phyloP scores from a whole-genome alignment of 2,113 vertebrate species.

The Poecilia latipinna region DNA sequence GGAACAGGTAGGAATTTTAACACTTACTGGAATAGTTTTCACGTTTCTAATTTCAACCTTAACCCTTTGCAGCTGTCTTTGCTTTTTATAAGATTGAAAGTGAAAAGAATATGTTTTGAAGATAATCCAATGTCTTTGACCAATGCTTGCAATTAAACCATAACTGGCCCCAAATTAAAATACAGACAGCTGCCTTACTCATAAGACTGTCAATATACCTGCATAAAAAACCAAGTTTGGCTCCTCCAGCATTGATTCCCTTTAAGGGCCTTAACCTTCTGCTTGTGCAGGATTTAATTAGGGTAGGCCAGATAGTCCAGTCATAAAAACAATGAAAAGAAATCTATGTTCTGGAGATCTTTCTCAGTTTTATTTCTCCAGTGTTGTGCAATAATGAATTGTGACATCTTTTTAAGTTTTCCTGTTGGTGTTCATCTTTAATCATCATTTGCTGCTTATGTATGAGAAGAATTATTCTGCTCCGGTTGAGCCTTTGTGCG shows the following conservation, averaged over 20 bases:
- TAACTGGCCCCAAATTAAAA: slow-evolving; percentile 59
- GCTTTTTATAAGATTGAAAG: slow-evolving; percentile 15
- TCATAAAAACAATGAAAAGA: slow-evolving; percentile 41
- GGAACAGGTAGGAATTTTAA: slow-evolving; percentile 75
- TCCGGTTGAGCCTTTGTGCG: slow-evolving; percentile 39
- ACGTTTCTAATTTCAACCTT: not conserved
- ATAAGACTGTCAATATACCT: slow-evolving; percentile 22
- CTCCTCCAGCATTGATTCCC: slow-evolving; percentile 36
- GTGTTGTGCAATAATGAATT: too few relatives aligned
- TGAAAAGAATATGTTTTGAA: slow-evolving; percentile 20
- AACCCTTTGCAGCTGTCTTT: not conserved
- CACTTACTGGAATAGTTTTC: not conserved
- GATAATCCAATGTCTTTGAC: slow-evolving; percentile 48
- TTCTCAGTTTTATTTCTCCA: too few relatives aligned
- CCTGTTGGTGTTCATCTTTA: not conserved
- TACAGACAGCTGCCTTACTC: slow-evolving; percentile 38
- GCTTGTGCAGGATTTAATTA: slow-evolving; percentile 37
- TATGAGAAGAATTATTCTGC: slow-evolving; percentile 32
- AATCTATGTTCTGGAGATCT: slow-evolving; percentile 21
- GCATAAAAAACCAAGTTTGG: slow-evolving; percentile 23
- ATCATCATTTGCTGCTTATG: not conserved
- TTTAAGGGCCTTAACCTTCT: slow-evolving; percentile 10
- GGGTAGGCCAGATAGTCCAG: slow-evolving; percentile 28
- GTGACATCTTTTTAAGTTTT: not conserved
- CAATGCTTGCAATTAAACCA: slow-evolving; percentile 55